Evolutionary conservation across 2,888 invertebrate species (phyloP), one percentile per base, ranked within the genome.

Genomic region (Cybosia mesomella): DNA sequence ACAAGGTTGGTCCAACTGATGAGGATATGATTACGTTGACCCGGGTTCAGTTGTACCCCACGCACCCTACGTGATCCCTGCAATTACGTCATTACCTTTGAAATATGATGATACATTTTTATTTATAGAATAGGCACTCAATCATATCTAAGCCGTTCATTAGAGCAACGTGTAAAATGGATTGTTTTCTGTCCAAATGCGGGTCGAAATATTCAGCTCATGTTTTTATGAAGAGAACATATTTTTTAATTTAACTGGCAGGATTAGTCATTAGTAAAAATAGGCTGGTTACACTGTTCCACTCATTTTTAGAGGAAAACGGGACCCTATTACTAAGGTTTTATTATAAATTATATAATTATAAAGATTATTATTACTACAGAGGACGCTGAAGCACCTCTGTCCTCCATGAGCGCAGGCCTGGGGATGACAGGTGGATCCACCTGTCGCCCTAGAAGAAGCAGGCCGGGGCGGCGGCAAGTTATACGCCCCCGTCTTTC

Each of bases 131-230:
- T 3, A 24, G 7, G 2, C 24, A 49, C 49, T 61, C 49, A 49
- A 61, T 49, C 61, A 61, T 28, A 13, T 61, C 28, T 32, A 49
- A 61, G 32, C 43, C 15, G 8, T 61, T 49, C 61, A 61, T 61
- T 61, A 49, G n/a, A 28, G 61, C 21, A 24, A 49, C n/a, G 24
- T 32, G 28, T 49, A 49, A 61, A 61, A 49, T 61, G 49, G 49
- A 61, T 49, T 61, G 49, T 61, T 32, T 49, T 28, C 13, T 13
- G 28, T 49, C 13, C n/a, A 61, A 61, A 61, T 18, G 43, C 10
- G 61, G 3, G 28, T 8, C 7, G 18, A 0, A 2, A 28, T 32
- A 28, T 32, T 13, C 11, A 1, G 49, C 18, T 43, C 60, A 43
- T 34, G 62, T 36, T 43, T 34, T 55, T 24, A 32, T 36, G 53